Base-by-base conservation (phyloP, 92 coral and sea anemone genomes). In the Epizoanthus ramosus region DNA sequence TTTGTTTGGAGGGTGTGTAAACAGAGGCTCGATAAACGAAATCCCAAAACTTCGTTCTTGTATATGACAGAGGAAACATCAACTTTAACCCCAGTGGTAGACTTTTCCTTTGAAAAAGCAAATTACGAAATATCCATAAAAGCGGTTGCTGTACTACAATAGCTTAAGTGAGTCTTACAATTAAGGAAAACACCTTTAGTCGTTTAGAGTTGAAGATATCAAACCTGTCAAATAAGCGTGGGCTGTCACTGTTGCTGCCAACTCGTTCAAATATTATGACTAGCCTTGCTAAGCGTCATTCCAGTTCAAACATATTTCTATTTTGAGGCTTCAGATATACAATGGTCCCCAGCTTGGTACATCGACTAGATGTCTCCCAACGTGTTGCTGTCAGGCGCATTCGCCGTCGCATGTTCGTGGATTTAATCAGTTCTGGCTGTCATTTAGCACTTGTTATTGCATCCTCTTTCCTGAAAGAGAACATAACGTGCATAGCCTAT, bases 401-500 rank as follows among this genome's bases (percentile, higher is more conserved):
- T 39, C 59, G 18, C 3, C 47, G 82, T 77, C 45, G 63, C 63
- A 10, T 58, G 43, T 3, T 56, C 39, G 56, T 61, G 28, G 31
- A 77, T 77, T 77, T 77, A 71, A 60, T 22, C 70, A 60, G 82
- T 65, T 60, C 58, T 61, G 47, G 8, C 22, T 77, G 63, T 37
- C 71, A 19, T 63, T 77, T 77, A 57, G 52, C 71, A n/a, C 14
- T 77, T 61, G 57, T 61, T 53, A 15, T 63, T 77, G 82, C 50
- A 60, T 77, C 71, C 70, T 19, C 22, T 31, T 77, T 63, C 65
- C 82, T 77, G 65, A 59, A 61, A 39, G 56, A 77, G 72, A 61
- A 77, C 61, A 77, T 41, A 50, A 60, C 82, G 82, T 77, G 82
- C 82, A 61, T 35, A 22, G 79, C 87, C 80, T 85, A 56, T 88